Evolutionary conservation across 2,888 invertebrate genomes (phyloP).

Genomic region (Harmothoe impar): DNA sequence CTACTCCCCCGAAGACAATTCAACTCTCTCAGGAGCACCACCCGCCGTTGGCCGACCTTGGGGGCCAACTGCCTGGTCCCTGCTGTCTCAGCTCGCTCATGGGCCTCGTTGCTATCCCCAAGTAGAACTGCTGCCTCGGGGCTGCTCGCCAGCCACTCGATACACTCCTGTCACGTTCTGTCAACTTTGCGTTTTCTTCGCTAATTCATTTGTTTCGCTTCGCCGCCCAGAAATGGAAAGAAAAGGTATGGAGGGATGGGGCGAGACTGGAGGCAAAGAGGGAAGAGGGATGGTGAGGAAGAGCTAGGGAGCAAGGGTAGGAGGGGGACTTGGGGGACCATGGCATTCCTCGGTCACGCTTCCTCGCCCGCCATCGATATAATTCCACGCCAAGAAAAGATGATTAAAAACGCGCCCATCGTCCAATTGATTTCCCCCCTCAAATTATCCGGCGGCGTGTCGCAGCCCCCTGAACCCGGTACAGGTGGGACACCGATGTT

Average conservation of each 20-base stretch:
- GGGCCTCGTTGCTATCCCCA: neutral
- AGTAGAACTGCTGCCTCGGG: neutral
- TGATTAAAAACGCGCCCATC: slow-evolving; percentile 50
- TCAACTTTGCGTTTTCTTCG: slow-evolving; percentile 58
- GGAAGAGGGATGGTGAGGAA: neutral
- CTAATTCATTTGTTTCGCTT: slow-evolving; percentile 55
- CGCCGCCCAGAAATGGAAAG: slow-evolving; percentile 35
- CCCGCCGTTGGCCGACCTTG: neutral
- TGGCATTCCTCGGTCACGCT: slow-evolving; percentile 24
- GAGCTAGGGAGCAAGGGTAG: neutral
- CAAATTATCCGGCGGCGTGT: slow-evolving; percentile 10
- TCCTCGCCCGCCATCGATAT: slow-evolving; percentile 45
- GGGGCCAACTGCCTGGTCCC: neutral
- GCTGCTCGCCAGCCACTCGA: slow-evolving; percentile 10
- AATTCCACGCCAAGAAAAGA: slow-evolving; percentile 51
- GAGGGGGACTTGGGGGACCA: neutral
- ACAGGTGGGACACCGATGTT: slow-evolving; percentile 14
- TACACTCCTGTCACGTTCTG: slow-evolving; percentile 57
- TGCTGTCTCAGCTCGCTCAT: neutral
- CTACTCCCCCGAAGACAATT: neutral
- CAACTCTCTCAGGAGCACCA: neutral
- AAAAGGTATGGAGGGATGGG: neutral
- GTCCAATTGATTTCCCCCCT: slow-evolving; percentile 43
- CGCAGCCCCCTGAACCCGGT: neutral
- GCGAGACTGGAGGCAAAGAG: neutral